These are phyloP conservation scores for Bubo scandiacus DNA, from an alignment of 2,113 vertebrate species.

Conservation along the genomic window DNA sequence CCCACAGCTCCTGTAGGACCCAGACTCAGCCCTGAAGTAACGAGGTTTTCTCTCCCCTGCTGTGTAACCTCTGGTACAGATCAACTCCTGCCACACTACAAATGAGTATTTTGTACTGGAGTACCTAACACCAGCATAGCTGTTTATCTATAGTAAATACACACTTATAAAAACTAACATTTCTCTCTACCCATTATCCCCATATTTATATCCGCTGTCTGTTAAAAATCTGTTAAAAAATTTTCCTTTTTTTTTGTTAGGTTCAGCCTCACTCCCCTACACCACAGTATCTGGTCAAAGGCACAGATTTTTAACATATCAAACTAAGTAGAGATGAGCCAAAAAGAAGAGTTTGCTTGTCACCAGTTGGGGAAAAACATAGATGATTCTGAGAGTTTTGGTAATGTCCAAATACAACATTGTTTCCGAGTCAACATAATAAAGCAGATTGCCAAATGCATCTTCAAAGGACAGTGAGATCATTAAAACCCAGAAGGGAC, in stretches of 20 bases:
- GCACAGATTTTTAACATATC: not conserved
- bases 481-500: not conserved
- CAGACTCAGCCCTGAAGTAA: not conserved
- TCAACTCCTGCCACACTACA: not conserved
- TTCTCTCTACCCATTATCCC: not conserved
- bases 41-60: not conserved
- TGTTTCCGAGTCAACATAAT: not conserved
- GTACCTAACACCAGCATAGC: accelerated
- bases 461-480: not conserved
- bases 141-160: accelerated
- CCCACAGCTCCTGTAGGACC: not conserved
- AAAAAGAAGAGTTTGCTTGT: not conserved
- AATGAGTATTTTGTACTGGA: accelerated
- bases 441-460: not conserved
- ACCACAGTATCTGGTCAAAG: not conserved
- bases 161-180: not conserved
- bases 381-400: not conserved
- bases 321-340: not conserved
- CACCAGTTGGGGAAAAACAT: accelerated
- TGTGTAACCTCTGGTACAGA: accelerated
- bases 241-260: not conserved
- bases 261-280: not conserved
- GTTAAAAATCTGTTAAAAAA: too few species aligned
- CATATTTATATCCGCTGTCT: not conserved
- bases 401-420: not conserved